Evolutionary conservation across 2,888 invertebrate species (phyloP).

Genomic region (Eulithis testata): DNA sequence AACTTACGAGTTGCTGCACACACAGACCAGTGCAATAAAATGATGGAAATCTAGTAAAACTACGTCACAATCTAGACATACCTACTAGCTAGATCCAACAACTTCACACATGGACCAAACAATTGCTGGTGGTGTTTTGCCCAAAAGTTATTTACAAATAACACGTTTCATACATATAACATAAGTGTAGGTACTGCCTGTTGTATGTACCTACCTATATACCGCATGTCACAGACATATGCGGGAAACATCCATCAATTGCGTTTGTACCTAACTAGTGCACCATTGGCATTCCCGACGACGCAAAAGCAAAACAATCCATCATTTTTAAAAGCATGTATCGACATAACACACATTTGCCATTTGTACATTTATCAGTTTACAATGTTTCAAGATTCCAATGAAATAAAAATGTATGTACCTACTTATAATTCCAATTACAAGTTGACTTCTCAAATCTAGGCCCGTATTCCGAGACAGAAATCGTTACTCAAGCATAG

Average conservation of each 20-base stretch:
- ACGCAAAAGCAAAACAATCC: conserved; percentile 29
- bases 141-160: no score
- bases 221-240: conserved; percentile 24
- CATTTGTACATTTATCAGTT: neutral
- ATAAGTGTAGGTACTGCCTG: no score
- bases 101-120: neutral
- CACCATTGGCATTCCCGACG: conserved; percentile 25
- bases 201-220: conserved; percentile 4
- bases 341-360: neutral
- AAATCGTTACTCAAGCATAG: no score
- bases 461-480: no score
- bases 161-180: no score
- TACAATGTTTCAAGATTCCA: neutral
- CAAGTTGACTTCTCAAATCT: no score
- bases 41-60: neutral
- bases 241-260: conserved; percentile 39
- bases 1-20: conserved; percentile 15
- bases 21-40: conserved; percentile 16
- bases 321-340: conserved; percentile 32
- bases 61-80: conserved; percentile 5
- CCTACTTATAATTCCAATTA: no score
- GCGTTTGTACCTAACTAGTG: conserved; percentile 24
- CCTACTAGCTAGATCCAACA: neutral
- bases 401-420: no score
- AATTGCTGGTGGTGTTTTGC: neutral